Base-by-base conservation (phyloP, 30 jellyfish, hydroid and myxozoan genomes). In the Chironex yamaguchii region DNA sequence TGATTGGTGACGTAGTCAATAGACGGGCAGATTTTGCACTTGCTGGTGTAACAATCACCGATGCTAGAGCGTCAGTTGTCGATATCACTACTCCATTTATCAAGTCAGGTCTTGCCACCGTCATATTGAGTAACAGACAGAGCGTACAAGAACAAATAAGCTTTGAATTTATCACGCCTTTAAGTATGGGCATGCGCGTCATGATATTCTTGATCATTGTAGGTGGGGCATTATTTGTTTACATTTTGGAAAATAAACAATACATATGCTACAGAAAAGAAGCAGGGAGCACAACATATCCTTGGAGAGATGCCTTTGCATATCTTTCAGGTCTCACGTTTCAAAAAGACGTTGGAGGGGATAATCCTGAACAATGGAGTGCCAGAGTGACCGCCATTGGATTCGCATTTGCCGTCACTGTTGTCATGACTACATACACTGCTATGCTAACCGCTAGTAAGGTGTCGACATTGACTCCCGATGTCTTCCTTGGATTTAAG, bases 291-390 rank as follows among this genome's bases (percentile, higher is more conserved):
- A 1, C 42, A 6, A 17, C 23, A 1, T 93, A 81, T 50, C 50
- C 90, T 2, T 42, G 72, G 73, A 20, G 42, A 33, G 99, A 93
- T n/a, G 68, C 92, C 28, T 93, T 93, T 64, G 32, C 91, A 1
- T 93, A 93, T 54, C 35, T 87, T 28, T 74, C 97, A 14, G 99
- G 99, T 1, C 30, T 93, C 29, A 64, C 95, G 12, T 93, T 93
- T 71, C 99, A 93, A 85, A 66, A 95, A n/a, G 99, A 93, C 49
- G 86, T 93, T 0, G 99, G 99, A 12, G 97, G 97, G 2, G 26
- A 27, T 29, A 89, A 88, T 79, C 99, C 99, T 29, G 58, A 63
- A 20, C 73, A 87, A 3, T 20, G 28, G 31, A 87, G 96, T 14
- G 96, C 98, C 21, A 86, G 97, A 35, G 58, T 91, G 79, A 74